A percentile compares a stretch with the other conserved stretches of the same genome.
Conservation (phyloP, 2,888 invertebrate species). For the Drosophila sordidula region DNA sequence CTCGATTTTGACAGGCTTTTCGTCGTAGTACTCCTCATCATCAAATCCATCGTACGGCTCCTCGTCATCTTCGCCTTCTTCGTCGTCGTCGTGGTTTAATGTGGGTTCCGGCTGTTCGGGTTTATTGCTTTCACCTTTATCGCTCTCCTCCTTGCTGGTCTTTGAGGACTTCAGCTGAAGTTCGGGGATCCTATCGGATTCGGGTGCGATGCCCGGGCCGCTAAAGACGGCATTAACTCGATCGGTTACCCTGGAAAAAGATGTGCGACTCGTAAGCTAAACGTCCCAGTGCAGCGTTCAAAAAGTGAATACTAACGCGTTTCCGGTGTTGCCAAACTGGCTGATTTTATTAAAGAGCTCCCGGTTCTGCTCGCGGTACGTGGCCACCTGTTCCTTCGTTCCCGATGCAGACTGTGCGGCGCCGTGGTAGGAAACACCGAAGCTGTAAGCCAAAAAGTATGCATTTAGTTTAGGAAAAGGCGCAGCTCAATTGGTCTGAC, state of each 20-base stretch:
- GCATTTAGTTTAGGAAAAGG: neutral
- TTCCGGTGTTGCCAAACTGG: slow-evolving; percentile 81
- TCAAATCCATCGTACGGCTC: slow-evolving; percentile 84
- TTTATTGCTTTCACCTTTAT: slow-evolving; percentile 53
- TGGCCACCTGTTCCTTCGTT: slow-evolving; percentile 86
- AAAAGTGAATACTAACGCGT: slow-evolving; percentile 72
- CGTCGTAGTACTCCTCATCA: slow-evolving; percentile 88
- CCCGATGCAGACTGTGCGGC: slow-evolving; percentile 94
- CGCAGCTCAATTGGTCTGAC: slow-evolving; percentile 51
- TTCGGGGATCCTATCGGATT: slow-evolving; percentile 73
- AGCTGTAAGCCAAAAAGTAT: slow-evolving; percentile 84
- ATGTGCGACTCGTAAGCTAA: neutral
- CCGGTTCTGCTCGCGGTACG: slow-evolving; percentile 89
- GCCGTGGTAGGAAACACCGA: slow-evolving; percentile 91
- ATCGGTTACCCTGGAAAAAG: slow-evolving; percentile 78
- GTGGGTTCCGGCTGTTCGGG: slow-evolving; percentile 76
- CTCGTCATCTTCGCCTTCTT: slow-evolving; percentile 88
- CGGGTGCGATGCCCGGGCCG: slow-evolving; percentile 69
- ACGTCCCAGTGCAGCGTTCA: neutral
- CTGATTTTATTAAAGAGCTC: slow-evolving; percentile 89
- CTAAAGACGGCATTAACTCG: slow-evolving; percentile 81
- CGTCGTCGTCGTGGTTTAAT: slow-evolving; percentile 84
- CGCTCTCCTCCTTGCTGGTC: slow-evolving; percentile 72
- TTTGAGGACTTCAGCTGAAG: slow-evolving; percentile 80
- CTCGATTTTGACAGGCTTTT: slow-evolving; percentile 83